Evolutionary conservation across 2,797 vertebrate genomes (phyloP).

Genomic region (Sciurus carolinensis): DNA sequence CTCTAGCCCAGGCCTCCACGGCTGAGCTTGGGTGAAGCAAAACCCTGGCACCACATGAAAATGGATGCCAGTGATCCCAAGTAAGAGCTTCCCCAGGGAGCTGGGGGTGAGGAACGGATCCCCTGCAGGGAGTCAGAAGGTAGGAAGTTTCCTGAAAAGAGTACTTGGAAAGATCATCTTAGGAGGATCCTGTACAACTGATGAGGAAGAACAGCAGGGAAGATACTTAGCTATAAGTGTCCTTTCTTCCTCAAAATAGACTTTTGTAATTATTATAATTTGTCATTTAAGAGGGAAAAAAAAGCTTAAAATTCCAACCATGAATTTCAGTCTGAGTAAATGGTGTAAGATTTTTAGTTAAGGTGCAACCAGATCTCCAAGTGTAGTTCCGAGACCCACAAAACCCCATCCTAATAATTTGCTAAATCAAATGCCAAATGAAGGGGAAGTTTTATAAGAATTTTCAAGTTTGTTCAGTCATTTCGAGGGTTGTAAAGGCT

Average conservation of each 20-base stretch:
- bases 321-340: conserved; percentile 6
- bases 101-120: not conserved
- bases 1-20: not conserved
- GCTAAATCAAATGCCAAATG: not conserved
- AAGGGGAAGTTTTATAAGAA: conserved; percentile 16
- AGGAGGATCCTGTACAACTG: not conserved
- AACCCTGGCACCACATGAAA: not conserved
- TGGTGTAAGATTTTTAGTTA: conserved; percentile 10
- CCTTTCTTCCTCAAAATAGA: not conserved
- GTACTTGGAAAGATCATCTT: not conserved
- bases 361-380: not conserved
- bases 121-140: not conserved
- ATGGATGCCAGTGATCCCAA: not conserved
- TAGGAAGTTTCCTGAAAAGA: not conserved
- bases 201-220: not conserved
- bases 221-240: not conserved
- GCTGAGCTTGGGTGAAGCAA: not conserved
- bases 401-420: not conserved
- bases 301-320: not conserved
- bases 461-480: not conserved
- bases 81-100: not conserved
- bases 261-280: not conserved
- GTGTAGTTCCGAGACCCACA: not conserved
- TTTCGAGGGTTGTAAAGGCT: not conserved
- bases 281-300: not conserved